Base-by-base conservation (phyloP, 2,888 invertebrate species). In the Calameuta pallipes region DNA sequence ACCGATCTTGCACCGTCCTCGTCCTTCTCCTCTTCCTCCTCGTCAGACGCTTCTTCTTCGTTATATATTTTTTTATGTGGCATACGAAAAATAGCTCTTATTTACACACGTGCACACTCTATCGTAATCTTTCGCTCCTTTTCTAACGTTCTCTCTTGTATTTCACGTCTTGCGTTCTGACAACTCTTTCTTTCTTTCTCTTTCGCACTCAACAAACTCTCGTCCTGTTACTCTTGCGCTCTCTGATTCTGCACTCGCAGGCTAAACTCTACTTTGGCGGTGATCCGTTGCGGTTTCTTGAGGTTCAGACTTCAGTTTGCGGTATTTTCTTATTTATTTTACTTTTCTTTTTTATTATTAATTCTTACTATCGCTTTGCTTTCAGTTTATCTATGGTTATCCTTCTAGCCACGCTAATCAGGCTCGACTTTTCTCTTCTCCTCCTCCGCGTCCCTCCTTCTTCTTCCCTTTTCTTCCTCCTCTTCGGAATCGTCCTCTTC, bases 81-180 rank as follows among this genome's bases (percentile, higher is more conserved):
- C 90, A 89, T 90, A 87, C 89, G 89, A 90, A 88, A 84, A 86
- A 86, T 87, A 86, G 83, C 83, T 85, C 81, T 75, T 81, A 79
- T 79, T 74, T 78, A 79, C 76, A 77, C 74, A 71, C 71, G 33
- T 31, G 15, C 37, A 37, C 56, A 23, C 56, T 56, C 56, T 56
- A 56, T 56, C 56, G 23, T 23, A 23, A 56, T 23, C 56, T 56
- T 70, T 36, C 75, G 78, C 34, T 30, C 37, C 15, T 78, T 41
- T 11, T 56, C 23, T 36, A 33, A 31, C 69, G 69, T 69, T 36
- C 35, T 71, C 74, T 76, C 78, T 73, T 79, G 74, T 78, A 77
- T 69, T 77, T 75, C 77, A 76, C 80, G 76, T 78, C 78, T 80
- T 78, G 79, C 81, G 71, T 75, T 77, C 80, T 79, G 79, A 76